Base-by-base conservation (phyloP, 1,140 invertebrate genomes). In the Dolichoris vasculosae region DNA sequence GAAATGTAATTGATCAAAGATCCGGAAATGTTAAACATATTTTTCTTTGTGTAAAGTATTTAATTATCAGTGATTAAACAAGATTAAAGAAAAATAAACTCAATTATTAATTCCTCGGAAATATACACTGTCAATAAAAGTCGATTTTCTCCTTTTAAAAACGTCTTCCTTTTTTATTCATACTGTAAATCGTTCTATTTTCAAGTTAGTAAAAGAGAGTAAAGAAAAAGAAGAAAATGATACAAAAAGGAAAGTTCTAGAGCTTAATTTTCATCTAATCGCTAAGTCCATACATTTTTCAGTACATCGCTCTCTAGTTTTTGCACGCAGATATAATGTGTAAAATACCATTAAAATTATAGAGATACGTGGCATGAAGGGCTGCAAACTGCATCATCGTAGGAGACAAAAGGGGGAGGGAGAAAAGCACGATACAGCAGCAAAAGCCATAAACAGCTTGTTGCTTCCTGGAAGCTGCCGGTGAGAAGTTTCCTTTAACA, bases 361-460 rank as follows among this genome's bases (percentile, higher is more conserved):
- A 38, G 30, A 84, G 88, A 87, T 87, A 80, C 86, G 82, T 87
- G 87, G 86, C 87, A 87, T 76, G 71, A 87, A 87, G 87, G 87
- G 85, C 87, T 86, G 78, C 87, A 75, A 76, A 84, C 86, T 88
- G 88, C 86, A 86, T 87, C 71, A 32, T 59, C 78, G 85, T 82
- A 86, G 84, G 83, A 81, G 79, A 82, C 81, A 85, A 83, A 82
- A 46, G 43, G 20, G 59, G 76, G 30, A 59, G 51, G 73, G 35
- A 46, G 76, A 73, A 38, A 76, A 71, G 87, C 46, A 85, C 88
- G 83, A 81, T 82, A 86, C 67, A 75, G 81, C 88, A 87, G 88
- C 88, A 90, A 90, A 91, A 90, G 90, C 92, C 90, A 92, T 93
- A 93, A 93, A 93, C 93, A 93, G 93, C 93, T 93, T 93, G 93